phyloP scores from a whole-genome alignment of 2,113 vertebrate genomes.

The Philantomba maxwellii region DNA sequence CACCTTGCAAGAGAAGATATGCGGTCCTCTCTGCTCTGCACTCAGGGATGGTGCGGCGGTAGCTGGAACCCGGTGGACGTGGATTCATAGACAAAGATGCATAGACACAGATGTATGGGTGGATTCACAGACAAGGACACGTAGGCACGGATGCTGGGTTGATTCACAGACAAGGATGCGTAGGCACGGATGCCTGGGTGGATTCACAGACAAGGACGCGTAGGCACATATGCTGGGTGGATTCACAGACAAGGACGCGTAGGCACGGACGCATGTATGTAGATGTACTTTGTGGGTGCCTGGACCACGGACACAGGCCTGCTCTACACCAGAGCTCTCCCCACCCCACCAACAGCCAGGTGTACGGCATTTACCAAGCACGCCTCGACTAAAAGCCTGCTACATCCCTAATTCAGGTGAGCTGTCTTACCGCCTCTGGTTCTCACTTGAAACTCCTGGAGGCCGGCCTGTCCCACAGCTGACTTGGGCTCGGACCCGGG shows the following conservation, averaged over 20 bases:
- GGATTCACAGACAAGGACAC: neutral
- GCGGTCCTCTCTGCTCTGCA: neutral
- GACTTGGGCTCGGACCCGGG: accelerated
- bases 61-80: accelerated
- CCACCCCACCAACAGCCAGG: neutral
- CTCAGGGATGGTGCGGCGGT: accelerated
- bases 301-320: accelerated
- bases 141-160: accelerated
- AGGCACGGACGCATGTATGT: accelerated
- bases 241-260: accelerated
- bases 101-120: accelerated
- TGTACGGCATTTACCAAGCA: neutral
- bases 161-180: accelerated
- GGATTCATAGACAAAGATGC: neutral
- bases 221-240: neutral
- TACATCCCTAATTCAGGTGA: accelerated
- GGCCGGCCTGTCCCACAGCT: accelerated
- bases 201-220: accelerated
- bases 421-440: neutral
- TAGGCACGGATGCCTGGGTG: neutral
- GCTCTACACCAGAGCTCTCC: neutral
- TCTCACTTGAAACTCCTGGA: neutral
- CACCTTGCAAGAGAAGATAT: accelerated
- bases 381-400: accelerated
- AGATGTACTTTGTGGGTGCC: accelerated